phyloP scores from a whole-genome alignment of 2,113 vertebrate species.

The Pygoscelis adeliae region DNA sequence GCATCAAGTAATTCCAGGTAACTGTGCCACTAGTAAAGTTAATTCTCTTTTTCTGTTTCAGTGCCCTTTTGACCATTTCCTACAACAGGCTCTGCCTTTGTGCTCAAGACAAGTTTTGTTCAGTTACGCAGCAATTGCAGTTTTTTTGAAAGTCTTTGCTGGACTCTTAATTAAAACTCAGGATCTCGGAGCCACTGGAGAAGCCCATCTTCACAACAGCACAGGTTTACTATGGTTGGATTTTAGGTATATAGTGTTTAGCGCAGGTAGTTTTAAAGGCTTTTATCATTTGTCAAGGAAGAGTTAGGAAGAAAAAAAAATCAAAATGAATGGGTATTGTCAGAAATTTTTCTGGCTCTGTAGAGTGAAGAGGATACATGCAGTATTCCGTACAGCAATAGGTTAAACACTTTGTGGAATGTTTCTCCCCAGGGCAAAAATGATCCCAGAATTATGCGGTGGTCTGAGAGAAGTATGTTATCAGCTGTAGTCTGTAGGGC shows the following conservation, averaged over 20 bases:
- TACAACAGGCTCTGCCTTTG: background rate
- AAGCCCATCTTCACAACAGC: background rate
- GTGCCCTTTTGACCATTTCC: background rate
- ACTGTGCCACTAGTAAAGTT: background rate
- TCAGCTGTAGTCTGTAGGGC: rapidly evolving
- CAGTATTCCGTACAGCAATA: background rate
- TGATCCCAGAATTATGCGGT: background rate
- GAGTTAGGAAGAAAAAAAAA: background rate
- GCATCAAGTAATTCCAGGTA: background rate
- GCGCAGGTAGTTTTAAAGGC: background rate
- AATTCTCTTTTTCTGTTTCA: background rate
- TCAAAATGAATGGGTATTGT: background rate
- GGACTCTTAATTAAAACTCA: background rate
- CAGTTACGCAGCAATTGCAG: background rate
- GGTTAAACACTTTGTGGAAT: background rate
- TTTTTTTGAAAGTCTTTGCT: background rate
- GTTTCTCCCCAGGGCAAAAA: background rate
- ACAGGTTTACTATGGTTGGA: background rate
- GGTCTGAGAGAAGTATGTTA: background rate
- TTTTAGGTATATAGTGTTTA: background rate
- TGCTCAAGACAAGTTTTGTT: background rate
- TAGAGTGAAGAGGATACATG: rapidly evolving
- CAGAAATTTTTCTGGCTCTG: background rate
- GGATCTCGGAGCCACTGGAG: background rate
- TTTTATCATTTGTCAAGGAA: background rate